Evolutionary conservation across 2,113 vertebrate species (phyloP).

Genomic region (Spheniscus mendiculus): DNA sequence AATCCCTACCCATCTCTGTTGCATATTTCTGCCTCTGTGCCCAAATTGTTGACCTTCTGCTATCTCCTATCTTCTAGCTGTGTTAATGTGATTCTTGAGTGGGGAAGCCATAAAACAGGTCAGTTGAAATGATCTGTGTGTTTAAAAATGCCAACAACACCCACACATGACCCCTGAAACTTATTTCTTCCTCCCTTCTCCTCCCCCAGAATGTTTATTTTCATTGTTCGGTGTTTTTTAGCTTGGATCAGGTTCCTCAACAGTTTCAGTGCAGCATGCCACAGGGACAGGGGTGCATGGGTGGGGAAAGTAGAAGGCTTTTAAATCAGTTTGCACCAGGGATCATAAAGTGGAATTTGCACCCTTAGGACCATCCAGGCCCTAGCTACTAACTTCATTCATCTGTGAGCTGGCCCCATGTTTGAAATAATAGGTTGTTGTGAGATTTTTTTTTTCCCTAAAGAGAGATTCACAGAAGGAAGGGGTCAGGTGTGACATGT

Average conservation of each 20-base stretch:
- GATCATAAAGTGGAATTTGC: neutral
- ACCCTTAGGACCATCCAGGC: neutral
- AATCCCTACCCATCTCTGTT: neutral
- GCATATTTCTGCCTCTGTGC: neutral
- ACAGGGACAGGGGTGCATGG: neutral
- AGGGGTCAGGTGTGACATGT: neutral
- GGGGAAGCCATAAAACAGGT: neutral
- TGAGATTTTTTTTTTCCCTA: neutral
- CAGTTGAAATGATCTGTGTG: neutral
- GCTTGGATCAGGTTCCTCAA: neutral
- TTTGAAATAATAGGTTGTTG: neutral
- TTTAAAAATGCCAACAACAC: neutral
- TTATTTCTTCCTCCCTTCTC: neutral
- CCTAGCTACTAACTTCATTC: neutral
- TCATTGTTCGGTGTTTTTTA: neutral
- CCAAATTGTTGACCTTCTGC: neutral
- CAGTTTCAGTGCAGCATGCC: neutral
- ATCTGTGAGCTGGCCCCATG: neutral
- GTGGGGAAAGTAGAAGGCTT: neutral
- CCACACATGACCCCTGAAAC: neutral
- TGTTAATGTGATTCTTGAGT: neutral
- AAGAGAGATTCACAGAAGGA: neutral
- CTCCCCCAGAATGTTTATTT: neutral
- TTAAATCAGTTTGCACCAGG: neutral
- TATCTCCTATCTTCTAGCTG: neutral